Evolutionary conservation across 2,888 invertebrate species (phyloP).

Genomic region (Yponomeuta plumbellus): DNA sequence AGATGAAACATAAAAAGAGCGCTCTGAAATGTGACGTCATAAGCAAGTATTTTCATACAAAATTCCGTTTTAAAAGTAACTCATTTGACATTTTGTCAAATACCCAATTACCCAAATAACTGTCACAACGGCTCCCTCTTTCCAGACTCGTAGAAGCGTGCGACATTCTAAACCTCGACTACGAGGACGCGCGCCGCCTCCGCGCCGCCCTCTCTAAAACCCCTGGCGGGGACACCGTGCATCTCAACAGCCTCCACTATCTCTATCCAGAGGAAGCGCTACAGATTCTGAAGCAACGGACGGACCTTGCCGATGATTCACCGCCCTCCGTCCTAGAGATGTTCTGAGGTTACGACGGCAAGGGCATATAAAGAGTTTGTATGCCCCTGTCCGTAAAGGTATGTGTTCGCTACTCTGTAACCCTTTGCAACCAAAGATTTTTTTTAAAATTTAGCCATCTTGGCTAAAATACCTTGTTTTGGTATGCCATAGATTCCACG

Average conservation of each 20-base stretch:
- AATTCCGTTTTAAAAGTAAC: too few species aligned
- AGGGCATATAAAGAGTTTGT: slow-evolving; percentile 8
- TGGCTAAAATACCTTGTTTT: too few species aligned
- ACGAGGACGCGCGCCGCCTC: slow-evolving; percentile 86
- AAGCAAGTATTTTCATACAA: too few species aligned
- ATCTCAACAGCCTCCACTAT: slow-evolving; percentile 5
- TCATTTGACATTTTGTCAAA: too few species aligned
- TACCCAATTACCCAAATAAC: too few species aligned
- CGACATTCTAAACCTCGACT: slow-evolving; percentile 82
- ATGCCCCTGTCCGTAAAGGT: not conserved
- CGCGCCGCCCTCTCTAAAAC: slow-evolving; percentile 76
- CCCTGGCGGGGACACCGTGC: slow-evolving; percentile 24
- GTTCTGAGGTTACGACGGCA: slow-evolving; percentile 55
- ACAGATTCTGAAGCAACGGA: slow-evolving; percentile 59
- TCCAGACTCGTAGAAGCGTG: slow-evolving; percentile 85
- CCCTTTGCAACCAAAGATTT: too few species aligned
- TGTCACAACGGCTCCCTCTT: not conserved
- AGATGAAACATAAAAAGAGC: too few species aligned
- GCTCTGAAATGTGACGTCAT: too few species aligned
- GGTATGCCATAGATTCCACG: too few species aligned
- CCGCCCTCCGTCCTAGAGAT: slow-evolving; percentile 58
- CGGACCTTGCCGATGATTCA: slow-evolving; percentile 47
- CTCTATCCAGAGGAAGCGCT: slow-evolving; percentile 21
- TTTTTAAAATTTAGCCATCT: too few species aligned
- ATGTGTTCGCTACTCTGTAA: not conserved